A percentile compares a stretch with the other conserved stretches of the same genome.
Conservation (phyloP, 2,797 vertebrate species). For the Holocentrus rufus region DNA sequence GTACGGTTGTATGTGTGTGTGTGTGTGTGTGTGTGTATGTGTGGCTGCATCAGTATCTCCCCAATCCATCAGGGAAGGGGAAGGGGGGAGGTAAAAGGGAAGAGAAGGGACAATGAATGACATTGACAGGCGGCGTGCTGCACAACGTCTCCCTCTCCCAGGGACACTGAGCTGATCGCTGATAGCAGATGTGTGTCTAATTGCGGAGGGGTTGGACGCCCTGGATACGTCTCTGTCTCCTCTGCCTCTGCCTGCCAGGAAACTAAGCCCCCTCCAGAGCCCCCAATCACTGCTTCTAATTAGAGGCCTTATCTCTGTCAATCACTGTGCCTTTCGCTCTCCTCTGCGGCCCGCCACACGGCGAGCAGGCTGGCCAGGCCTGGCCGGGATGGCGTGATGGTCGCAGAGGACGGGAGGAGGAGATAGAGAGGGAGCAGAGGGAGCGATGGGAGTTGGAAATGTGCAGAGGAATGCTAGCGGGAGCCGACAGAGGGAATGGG, state of each 20-base stretch:
- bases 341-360: slow-evolving; percentile 47
- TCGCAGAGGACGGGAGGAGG: slow-evolving; percentile 36
- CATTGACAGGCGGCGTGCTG: slow-evolving; percentile 73
- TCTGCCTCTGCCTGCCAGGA: slow-evolving; percentile 72
- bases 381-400: slow-evolving; percentile 29
- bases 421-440: slow-evolving; percentile 14
- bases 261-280: slow-evolving; percentile 71
- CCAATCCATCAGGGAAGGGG: slow-evolving; percentile 39
- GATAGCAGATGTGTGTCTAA: slow-evolving; percentile 82
- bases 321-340: slow-evolving; percentile 70
- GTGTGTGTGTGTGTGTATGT: background rate
- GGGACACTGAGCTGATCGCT: slow-evolving; percentile 73
- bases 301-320: slow-evolving; percentile 80
- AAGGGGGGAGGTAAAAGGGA: slow-evolving; percentile 28
- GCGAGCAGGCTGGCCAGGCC: slow-evolving; percentile 55
- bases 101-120: slow-evolving; percentile 76
- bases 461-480: slow-evolving; percentile 3
- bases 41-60: slow-evolving; percentile 53
- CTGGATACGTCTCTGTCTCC: slow-evolving; percentile 71
- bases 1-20: background rate
- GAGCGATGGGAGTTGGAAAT: background rate
- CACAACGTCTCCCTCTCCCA: slow-evolving; percentile 57
- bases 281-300: slow-evolving; percentile 78
- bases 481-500: slow-evolving; percentile 28
- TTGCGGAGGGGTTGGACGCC: slow-evolving; percentile 67